phyloP scores from a whole-genome alignment of 2,113 vertebrate species.

The Apistogramma diplotaenia region DNA sequence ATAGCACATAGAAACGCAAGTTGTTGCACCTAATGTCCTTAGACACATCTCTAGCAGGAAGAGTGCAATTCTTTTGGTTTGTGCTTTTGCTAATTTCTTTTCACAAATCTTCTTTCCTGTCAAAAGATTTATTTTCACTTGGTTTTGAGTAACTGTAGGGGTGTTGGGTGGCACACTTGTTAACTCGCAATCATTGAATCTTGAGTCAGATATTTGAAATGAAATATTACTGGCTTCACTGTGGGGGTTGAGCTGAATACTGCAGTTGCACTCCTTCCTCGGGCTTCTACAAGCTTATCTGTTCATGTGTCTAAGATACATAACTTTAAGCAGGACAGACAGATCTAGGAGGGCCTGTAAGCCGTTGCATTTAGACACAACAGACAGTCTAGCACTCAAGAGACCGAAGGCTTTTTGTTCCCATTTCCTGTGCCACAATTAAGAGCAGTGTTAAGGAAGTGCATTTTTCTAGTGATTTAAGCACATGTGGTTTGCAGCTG shows the following conservation, averaged over 20 bases:
- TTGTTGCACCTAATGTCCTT: slow-evolving; percentile 45
- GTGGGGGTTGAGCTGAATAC: neutral
- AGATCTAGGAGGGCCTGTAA: slow-evolving; percentile 41
- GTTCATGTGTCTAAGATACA: slow-evolving; percentile 44
- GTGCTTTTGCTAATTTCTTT: neutral
- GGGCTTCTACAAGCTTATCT: slow-evolving; percentile 30
- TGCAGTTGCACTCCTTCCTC: neutral
- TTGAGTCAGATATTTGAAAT: neutral
- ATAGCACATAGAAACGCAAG: slow-evolving; percentile 38
- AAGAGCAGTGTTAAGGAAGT: slow-evolving; percentile 43
- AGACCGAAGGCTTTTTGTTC: slow-evolving; percentile 52
- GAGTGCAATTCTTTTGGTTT: neutral
- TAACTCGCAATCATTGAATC: neutral
- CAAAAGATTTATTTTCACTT: slow-evolving; percentile 18
- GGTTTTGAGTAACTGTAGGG: slow-evolving; percentile 35
- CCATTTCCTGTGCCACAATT: slow-evolving; percentile 45
- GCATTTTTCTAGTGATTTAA: slow-evolving; percentile 42
- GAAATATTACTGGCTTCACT: neutral
- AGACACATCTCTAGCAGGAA: slow-evolving; percentile 27
- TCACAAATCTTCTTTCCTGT: neutral
- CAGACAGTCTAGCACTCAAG: slow-evolving; percentile 36
- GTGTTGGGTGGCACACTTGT: slow-evolving; percentile 22
- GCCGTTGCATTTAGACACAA: slow-evolving; percentile 52
- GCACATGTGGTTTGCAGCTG: slow-evolving; percentile 49
- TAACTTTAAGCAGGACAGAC: slow-evolving; percentile 30